Evolutionary conservation across 2,888 invertebrate genomes (phyloP).

Genomic region (Polyploca ridens): DNA sequence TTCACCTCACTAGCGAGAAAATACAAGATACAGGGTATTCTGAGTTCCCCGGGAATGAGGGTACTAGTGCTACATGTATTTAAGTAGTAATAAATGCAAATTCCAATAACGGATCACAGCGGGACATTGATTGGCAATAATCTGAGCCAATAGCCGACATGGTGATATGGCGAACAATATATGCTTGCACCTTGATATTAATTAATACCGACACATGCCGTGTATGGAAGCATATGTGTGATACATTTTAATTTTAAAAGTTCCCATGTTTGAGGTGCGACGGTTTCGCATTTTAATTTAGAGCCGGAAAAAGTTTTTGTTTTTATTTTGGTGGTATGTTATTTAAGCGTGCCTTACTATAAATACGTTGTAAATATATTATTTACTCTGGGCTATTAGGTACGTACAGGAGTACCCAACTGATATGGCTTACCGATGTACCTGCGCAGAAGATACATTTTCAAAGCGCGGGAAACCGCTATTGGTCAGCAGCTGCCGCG

Average conservation of each 20-base stretch:
- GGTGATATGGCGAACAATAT: neutral
- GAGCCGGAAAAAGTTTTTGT: constrained; percentile 7
- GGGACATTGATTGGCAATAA: constrained; percentile 10
- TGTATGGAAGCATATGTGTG: neutral
- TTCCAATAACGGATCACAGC: constrained; percentile 10
- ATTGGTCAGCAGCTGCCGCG: too few species aligned
- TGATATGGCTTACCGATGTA: too few species aligned
- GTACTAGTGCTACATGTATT: neutral
- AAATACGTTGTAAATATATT: too few species aligned
- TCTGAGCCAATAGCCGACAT: constrained; percentile 2
- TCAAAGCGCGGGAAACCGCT: too few species aligned
- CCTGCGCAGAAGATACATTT: too few species aligned
- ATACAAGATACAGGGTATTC: neutral
- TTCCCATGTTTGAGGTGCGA: constrained; percentile 9
- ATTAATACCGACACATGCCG: constrained; percentile 6
- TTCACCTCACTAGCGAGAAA: neutral
- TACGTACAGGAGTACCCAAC: too few species aligned
- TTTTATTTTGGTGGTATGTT: too few species aligned
- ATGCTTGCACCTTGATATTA: constrained; percentile 6
- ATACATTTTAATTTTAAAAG: constrained; percentile 13
- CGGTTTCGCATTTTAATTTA: neutral
- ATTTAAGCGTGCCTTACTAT: too few species aligned
- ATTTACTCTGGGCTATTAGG: too few species aligned
- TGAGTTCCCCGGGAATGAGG: too few species aligned
- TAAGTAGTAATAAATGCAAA: constrained; percentile 9